Conservation (phyloP, 2,113 vertebrate species). For the Helogale parvula region DNA sequence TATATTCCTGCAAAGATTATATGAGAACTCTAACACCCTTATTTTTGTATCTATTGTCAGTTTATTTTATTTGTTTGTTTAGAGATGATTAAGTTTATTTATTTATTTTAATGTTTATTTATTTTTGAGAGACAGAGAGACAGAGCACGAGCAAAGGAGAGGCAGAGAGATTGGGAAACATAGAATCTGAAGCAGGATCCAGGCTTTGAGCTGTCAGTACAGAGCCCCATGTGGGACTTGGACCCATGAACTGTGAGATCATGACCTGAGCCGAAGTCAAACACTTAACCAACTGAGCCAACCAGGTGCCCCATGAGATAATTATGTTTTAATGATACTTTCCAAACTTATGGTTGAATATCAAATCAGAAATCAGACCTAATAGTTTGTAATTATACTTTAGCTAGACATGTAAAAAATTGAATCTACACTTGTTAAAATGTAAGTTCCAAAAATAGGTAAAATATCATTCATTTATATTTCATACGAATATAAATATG, state of each 20-base stretch:
- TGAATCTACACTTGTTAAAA: not conserved
- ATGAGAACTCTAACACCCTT: not conserved
- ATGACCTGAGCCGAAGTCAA: too few species aligned
- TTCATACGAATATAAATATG: not conserved
- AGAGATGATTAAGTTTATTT: not conserved
- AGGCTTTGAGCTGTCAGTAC: too few species aligned
- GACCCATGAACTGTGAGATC: too few species aligned
- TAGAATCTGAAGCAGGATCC: too few species aligned
- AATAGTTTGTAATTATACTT: not conserved
- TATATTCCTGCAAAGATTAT: not conserved
- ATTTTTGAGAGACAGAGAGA: too few species aligned
- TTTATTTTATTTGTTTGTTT: not conserved
- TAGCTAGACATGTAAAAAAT: not conserved
- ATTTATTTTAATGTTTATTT: too few species aligned
- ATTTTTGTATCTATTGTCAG: not conserved
- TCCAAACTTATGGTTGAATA: not conserved
- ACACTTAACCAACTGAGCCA: too few species aligned
- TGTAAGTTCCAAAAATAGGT: not conserved
- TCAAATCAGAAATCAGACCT: not conserved
- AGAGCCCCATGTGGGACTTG: too few species aligned
- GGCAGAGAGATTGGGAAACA: too few species aligned
- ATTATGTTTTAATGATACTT: not conserved
- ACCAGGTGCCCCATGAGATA: not conserved
- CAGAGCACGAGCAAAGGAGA: too few species aligned
- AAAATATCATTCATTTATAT: not conserved